Evolutionary conservation across 2,888 invertebrate genomes (phyloP).

Genomic region (Drosophila stalkeri): DNA sequence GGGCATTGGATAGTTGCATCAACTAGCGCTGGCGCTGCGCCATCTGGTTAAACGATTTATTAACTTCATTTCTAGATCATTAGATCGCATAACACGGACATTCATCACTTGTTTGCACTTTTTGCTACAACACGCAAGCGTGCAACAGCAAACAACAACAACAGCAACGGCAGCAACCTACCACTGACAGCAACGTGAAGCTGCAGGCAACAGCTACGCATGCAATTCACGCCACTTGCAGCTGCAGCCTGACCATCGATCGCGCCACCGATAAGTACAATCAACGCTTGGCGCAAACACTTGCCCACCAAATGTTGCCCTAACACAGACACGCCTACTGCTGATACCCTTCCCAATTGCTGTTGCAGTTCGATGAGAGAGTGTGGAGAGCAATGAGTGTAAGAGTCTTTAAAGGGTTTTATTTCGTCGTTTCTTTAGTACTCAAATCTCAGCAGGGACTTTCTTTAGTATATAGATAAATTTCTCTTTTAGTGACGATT

Average conservation of each 20-base stretch:
- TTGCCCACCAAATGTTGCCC: conserved; percentile 72
- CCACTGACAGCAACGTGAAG: conserved; percentile 7
- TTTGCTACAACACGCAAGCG: conserved; percentile 53
- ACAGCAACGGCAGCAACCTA: background rate
- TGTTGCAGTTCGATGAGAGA: background rate
- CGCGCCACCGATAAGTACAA: conserved; percentile 71
- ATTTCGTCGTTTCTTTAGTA: background rate
- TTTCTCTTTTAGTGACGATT: too few relatives aligned
- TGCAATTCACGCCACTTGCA: conserved; percentile 70
- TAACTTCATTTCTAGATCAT: conserved; percentile 85
- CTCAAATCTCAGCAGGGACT: too few relatives aligned
- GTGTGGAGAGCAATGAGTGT: background rate
- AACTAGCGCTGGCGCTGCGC: conserved; percentile 50
- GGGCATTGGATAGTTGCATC: background rate
- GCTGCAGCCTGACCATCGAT: conserved; percentile 62
- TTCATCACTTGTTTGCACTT: conserved; percentile 81
- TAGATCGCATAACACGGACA: conserved; percentile 84
- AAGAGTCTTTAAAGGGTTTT: background rate
- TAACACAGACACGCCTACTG: conserved; percentile 57
- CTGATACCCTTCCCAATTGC: conserved; percentile 1
- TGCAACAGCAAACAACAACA: conserved; percentile 21
- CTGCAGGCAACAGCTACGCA: conserved; percentile 68
- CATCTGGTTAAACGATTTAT: conserved; percentile 84
- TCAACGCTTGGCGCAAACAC: conserved; percentile 79
- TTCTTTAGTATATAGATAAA: too few relatives aligned